phyloP scores from a whole-genome alignment of 2,888 invertebrate genomes.

The Tetragonula carbonaria region DNA sequence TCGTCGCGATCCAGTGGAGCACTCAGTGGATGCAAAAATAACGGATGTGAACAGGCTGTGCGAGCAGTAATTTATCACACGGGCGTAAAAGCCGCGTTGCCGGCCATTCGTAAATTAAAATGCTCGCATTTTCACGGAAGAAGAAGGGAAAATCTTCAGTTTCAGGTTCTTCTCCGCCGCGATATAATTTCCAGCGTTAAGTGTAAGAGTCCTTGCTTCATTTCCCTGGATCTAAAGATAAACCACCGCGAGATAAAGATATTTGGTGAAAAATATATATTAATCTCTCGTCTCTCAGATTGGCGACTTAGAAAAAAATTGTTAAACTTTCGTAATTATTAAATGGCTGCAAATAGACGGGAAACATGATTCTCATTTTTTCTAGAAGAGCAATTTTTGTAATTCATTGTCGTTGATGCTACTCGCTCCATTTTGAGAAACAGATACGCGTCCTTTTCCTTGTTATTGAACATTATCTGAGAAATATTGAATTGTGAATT shows the following conservation, averaged over 20 bases:
- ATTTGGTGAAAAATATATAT: background rate
- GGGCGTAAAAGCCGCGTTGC: background rate
- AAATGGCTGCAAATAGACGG: background rate
- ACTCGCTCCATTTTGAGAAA: background rate
- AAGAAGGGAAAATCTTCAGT: background rate
- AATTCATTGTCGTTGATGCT: background rate
- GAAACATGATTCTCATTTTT: too few species aligned
- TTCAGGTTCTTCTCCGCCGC: background rate
- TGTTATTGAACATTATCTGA: too few species aligned
- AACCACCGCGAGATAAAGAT: background rate
- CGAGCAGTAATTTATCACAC: background rate
- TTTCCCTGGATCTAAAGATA: background rate
- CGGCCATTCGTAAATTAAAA: conserved; percentile 11
- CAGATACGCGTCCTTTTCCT: too few species aligned
- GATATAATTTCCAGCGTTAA: background rate
- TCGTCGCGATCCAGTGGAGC: background rate
- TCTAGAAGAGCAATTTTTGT: background rate
- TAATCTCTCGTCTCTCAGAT: background rate
- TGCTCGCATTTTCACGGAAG: background rate
- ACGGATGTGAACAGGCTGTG: background rate
- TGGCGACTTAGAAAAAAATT: background rate
- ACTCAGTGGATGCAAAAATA: conserved; percentile 1
- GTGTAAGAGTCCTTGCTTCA: background rate
- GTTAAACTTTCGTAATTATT: too few species aligned
- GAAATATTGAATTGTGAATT: too few species aligned